phyloP scores from a whole-genome alignment of 2,113 vertebrate genomes.

The Cromileptes altivelis region DNA sequence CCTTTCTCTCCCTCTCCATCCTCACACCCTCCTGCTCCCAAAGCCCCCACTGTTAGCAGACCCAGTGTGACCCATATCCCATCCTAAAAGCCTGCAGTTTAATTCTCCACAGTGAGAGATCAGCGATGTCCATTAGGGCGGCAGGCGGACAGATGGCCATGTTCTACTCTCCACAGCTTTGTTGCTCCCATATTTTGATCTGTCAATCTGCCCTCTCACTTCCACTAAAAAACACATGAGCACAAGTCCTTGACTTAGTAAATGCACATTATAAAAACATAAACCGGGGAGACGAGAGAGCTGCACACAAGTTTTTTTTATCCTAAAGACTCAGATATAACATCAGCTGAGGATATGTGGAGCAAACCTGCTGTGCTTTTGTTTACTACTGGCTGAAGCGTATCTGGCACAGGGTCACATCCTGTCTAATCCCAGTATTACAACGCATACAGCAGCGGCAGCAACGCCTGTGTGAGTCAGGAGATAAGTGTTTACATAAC shows the following conservation, averaged over 20 bases:
- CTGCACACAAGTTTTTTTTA: background rate
- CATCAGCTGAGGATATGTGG: conserved; percentile 7
- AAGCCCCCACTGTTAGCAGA: conserved; percentile 27
- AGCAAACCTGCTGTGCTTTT: conserved; percentile 58
- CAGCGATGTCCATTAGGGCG: conserved; percentile 72
- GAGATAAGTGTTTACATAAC: conserved; percentile 72
- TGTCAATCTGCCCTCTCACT: conserved; percentile 21
- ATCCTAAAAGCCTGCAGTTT: conserved; percentile 75
- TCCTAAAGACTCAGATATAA: background rate
- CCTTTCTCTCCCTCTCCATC: conserved; percentile 13
- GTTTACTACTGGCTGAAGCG: conserved; percentile 72
- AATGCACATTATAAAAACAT: conserved; percentile 1
- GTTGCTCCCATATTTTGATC: conserved; percentile 51
- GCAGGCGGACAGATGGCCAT: conserved; percentile 75
- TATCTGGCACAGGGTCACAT: conserved; percentile 63
- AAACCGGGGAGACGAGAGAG: background rate
- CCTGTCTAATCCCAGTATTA: conserved; percentile 76
- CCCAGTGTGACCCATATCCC: conserved; percentile 64
- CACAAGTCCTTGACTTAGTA: background rate
- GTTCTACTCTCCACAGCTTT: conserved; percentile 51
- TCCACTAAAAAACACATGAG: conserved; percentile 20
- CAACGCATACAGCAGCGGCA: conserved; percentile 37
- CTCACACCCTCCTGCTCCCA: conserved; percentile 12
- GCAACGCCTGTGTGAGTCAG: conserved; percentile 61
- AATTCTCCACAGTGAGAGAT: conserved; percentile 70